Base-by-base conservation (phyloP, 2,888 invertebrate genomes). In the Amaurobius ferox region DNA sequence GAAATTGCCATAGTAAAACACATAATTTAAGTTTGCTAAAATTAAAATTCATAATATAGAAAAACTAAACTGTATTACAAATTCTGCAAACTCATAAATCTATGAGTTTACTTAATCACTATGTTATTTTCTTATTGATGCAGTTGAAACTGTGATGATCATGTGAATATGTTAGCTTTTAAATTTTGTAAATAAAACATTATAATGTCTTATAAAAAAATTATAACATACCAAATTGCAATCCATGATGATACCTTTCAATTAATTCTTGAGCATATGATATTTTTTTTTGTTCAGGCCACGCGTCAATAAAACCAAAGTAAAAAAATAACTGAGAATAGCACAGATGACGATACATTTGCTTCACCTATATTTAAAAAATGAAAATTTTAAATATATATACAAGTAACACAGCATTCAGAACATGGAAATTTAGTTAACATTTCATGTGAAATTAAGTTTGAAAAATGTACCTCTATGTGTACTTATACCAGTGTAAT, bases 271-370 rank as follows among this genome's bases (percentile, higher is more conserved):
- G 92, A 1, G 94, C 94, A 29, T 95, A 91, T 0, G 93, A 92
- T 0, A 94, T 91, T 80, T 94, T 92, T 87, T n/a, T n/a, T n/a
- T n/a, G n/a, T n/a, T 90, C 90, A 6, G 90, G 90, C 32, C 94
- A 90, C 16, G 93, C 93, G 79, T 94, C 92, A 90, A 95, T 94
- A 61, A 92, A 91, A 3, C 96, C 96, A 80, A 95, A 94, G 89
- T 95, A 93, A 2, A 96, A 93, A 90, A 94, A 94, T 68, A 96
- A 92, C 90, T 95, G 95, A 62, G 96, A 90, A 70, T 95, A 95
- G 87, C 95, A 95, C 85, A 97, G 94, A 90, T 97, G 97, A 76
- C 94, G 94, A 90, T 96, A 95, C 93, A 97, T 95, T 91, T 95
- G 95, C 89, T 94, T 91, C n/a, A 90, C 89, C 91, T 92, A 87